Base-by-base conservation (phyloP, 2,888 invertebrate genomes). In the Acrobasis repandana region DNA sequence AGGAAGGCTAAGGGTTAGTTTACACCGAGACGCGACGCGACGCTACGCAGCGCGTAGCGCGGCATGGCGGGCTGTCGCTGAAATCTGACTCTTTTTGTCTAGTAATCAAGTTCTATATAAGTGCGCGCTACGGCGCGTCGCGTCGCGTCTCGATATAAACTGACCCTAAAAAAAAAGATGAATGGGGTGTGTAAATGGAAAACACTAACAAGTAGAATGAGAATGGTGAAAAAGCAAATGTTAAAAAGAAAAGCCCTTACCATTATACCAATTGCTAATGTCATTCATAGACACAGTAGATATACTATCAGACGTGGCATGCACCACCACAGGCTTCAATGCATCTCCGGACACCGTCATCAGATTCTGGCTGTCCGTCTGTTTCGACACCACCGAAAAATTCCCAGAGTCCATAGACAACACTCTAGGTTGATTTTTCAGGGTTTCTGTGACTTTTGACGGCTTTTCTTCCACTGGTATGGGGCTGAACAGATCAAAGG, bases 231-330 rank as follows among this genome's bases (percentile, higher is more conserved):
- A 20, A 20, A 4, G 28, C 4, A 5, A 28, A 1, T 28, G 28
- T 28, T 6, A 20, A 20, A 4, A 3, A 2, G 20, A 28, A 28
- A 28, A 28, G 28, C 28, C 20, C 84, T 81, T 58, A 87, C 89
- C 92, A 91, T 94, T 94, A 77, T 95, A 93, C 95, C 95, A 95
- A 64, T 93, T 94, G 72, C 94, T 95, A 51, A 95, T 93, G 82
- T 95, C 95, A 68, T 93, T 92, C 80, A 93, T 93, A 15, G 93
- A 93, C 16, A 93, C 92, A 36, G 93, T 89, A 1, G 92, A 89
- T 68, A 92, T 88, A 38, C 85, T 91, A 56, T 93, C 91, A 0
- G 88, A 85, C 0, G 87, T 86, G 0, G 82, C 79, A 62, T 90
- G 86, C 0, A 83, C 77, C 0, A 82, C 81, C 0, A 88, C 82